Conservation (phyloP, 2,888 invertebrate genomes). For the Tigriopus californicus region DNA sequence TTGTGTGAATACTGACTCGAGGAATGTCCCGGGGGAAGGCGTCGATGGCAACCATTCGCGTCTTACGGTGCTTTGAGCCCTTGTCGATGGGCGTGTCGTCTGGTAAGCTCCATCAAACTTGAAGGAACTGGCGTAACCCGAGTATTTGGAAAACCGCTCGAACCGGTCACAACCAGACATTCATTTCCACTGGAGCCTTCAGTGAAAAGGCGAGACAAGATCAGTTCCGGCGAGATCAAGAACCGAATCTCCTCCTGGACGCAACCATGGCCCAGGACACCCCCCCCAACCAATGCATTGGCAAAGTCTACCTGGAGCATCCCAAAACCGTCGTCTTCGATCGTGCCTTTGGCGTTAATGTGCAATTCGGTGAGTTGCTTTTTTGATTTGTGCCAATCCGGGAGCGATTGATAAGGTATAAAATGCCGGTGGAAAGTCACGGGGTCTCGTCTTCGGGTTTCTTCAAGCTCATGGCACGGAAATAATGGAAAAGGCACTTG, state of each 20-base stretch:
- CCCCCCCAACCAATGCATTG: constrained; percentile 60
- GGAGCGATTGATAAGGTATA: constrained; percentile 36
- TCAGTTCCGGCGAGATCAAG: constrained; percentile 76
- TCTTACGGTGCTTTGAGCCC: constrained; percentile 39
- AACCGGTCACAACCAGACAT: constrained; percentile 56
- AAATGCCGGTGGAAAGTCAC: constrained; percentile 58
- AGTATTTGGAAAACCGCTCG: constrained; percentile 58
- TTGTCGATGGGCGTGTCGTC: constrained; percentile 51
- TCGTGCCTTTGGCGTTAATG: constrained; percentile 52
- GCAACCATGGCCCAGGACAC: constrained; percentile 67
- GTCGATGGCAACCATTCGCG: constrained; percentile 64
- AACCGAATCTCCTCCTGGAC: constrained; percentile 97
- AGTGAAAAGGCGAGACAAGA: constrained; percentile 50
- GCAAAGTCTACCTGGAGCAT: constrained; percentile 87
- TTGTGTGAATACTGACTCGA: constrained; percentile 26
- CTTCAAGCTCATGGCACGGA: constrained; percentile 49
- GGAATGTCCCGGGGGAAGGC: constrained; percentile 37
- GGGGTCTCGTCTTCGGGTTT: constrained; percentile 44
- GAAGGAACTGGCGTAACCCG: constrained; percentile 64
- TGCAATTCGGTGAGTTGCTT: constrained; percentile 43
- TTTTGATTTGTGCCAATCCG: constrained; percentile 42
- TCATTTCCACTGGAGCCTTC: constrained; percentile 59
- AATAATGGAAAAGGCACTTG: constrained; percentile 75
- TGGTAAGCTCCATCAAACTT: constrained; percentile 49
- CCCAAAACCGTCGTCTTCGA: constrained; percentile 54